Percentiles rank a stretch among this genome's conserved stretches.
phyloP scores from a whole-genome alignment of 2,888 invertebrate species.

The Dryomyza anilis region DNA sequence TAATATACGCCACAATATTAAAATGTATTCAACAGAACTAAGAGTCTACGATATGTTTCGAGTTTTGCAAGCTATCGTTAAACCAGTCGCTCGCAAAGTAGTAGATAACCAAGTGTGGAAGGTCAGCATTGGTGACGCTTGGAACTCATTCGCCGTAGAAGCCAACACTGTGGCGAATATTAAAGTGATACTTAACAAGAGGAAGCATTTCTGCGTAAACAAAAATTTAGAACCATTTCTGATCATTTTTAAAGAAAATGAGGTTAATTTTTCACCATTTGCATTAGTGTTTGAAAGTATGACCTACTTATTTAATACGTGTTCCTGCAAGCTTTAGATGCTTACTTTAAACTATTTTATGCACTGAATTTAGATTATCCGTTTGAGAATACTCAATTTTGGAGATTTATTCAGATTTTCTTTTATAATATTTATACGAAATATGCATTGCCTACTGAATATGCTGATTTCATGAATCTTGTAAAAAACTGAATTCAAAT shows the following conservation, averaged over 20 bases:
- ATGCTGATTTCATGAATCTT: not conserved
- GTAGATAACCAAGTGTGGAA: conserved; percentile 9
- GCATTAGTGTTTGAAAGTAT: not conserved
- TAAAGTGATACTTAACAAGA: not conserved
- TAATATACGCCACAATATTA: not conserved
- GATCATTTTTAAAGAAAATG: not conserved
- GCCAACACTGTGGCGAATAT: conserved; percentile 1
- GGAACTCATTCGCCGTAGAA: conserved; percentile 15
- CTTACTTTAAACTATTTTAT: too few species aligned
- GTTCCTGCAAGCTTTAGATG: not conserved
- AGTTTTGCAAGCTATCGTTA: conserved; percentile 7
- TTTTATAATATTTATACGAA: not conserved
- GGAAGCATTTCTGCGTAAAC: conserved; percentile 19
- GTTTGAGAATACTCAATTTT: not conserved
- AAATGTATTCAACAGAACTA: conserved; percentile 11
- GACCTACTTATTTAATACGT: not conserved
- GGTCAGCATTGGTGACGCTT: conserved; percentile 22
- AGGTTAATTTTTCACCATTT: not conserved
- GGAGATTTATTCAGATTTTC: not conserved
- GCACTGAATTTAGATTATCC: not conserved
- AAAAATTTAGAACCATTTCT: not conserved
- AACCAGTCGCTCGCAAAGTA: conserved; percentile 12
- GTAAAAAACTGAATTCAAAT: too few species aligned
- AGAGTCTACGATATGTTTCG: not conserved
- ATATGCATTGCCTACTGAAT: too few species aligned